These are phyloP conservation scores for Diabrotica undecimpunctata DNA, from an alignment of 1,140 invertebrate species.

Conservation along the genomic window DNA sequence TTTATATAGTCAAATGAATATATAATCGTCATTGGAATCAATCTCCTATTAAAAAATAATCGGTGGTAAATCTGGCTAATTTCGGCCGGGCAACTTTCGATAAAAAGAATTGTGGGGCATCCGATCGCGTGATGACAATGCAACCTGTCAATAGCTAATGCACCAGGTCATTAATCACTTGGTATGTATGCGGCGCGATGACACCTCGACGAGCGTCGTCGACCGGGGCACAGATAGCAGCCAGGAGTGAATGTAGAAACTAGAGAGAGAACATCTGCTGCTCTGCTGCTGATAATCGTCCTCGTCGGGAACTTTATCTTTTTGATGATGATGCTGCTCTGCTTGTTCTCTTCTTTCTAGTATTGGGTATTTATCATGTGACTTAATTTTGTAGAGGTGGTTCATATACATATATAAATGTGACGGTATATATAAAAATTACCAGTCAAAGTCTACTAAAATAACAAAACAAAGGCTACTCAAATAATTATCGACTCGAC, in stretches of 20 bases:
- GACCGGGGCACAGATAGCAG: conserved; percentile 23
- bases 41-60: not conserved
- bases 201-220: conserved; percentile 25
- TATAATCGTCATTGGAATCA: too few species aligned
- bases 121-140: conserved; percentile 27
- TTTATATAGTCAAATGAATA: too few species aligned
- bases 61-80: not conserved
- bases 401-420: too few species aligned
- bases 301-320: conserved; percentile 6
- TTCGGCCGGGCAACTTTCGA: not conserved
- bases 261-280: conserved; percentile 24
- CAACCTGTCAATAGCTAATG: conserved; percentile 33
- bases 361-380: not conserved
- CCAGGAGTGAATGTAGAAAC: conserved; percentile 9
- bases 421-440: too few species aligned
- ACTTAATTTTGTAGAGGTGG: too few species aligned
- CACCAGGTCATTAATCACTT: conserved; percentile 33
- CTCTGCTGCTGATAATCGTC: conserved; percentile 27
- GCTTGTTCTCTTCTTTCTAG: not conserved
- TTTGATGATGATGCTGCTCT: not conserved
- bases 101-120: not conserved
- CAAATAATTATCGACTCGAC: too few species aligned
- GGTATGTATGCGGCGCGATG: conserved; percentile 17
- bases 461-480: too few species aligned
- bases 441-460: too few species aligned